Base-by-base conservation (phyloP, 2,888 invertebrate species). In the Standfussiana lucernea region DNA sequence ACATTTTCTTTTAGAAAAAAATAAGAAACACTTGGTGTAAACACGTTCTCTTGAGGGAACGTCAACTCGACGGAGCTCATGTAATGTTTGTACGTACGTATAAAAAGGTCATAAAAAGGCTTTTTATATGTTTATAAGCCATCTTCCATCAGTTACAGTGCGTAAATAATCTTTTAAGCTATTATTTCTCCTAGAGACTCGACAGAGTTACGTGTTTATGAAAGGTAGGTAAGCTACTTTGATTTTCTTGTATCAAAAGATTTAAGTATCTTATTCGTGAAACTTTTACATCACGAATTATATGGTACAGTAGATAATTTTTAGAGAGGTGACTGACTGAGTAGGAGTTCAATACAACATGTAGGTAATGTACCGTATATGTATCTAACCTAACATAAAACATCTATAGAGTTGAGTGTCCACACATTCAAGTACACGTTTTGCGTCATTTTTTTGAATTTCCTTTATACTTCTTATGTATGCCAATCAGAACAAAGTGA, bases 91-190 rank as follows among this genome's bases (percentile, higher is more conserved):
- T 79, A 72, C 45, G 37, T 72, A 85, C 45, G 37, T 72, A 85
- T 83, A 85, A 82, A 85, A 72, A 78, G 40, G 76, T 74, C 80
- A 88, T 86, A 82, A 86, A 86, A 85, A 75, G 64, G 68, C 61
- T 77, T 85, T 86, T 78, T 72, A 80, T 77, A 77, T 75, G 76
- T 75, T 84, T 80, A 75, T 82, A 72, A 69, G 71, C 66, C 77
- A 75, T 84, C 80, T 87, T 35, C 47, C 72, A 76, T 79, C 79
- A 73, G 59, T 73, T 69, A 75, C 71, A 79, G 69, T 73, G 69
- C 72, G 70, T 75, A 77, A 75, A 77, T 86, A 71, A 70, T 83
- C 37, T 71, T 71, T 82, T 75, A 72, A 79, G 71, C 71, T 72
- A 59, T 82, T 28, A 64, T 72, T 77, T 76, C 24, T 66, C n/a